Evolutionary conservation across 2,797 vertebrate genomes (phyloP).

Genomic region (Peromyscus eremicus): DNA sequence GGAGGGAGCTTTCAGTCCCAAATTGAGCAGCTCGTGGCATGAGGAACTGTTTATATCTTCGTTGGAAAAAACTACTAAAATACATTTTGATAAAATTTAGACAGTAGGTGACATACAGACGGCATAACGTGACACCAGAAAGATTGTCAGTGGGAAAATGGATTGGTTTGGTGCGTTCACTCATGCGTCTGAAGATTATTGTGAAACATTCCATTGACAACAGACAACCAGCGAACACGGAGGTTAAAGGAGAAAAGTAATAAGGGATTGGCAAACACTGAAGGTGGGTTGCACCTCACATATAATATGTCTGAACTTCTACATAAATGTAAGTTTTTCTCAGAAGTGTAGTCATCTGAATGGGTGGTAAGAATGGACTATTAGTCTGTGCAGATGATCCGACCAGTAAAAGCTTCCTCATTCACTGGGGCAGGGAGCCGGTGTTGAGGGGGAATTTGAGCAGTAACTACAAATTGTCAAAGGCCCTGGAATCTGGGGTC

Average conservation of each 20-base stretch:
- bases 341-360: not conserved
- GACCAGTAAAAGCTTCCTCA: not conserved
- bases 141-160: not conserved
- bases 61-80: not conserved
- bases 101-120: not conserved
- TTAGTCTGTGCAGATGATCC: not conserved
- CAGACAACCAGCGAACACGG: not conserved
- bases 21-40: accelerated
- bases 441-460: not conserved
- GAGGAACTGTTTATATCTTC: not conserved
- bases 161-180: accelerated
- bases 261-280: accelerated
- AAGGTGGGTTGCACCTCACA: not conserved
- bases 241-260: not conserved
- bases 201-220: not conserved
- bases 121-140: accelerated
- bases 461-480: not conserved
- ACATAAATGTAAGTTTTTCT: not conserved
- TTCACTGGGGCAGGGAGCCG: no score
- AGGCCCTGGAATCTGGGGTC: accelerated
- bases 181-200: not conserved
- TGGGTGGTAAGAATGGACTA: not conserved
- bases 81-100: not conserved
- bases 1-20: not conserved
- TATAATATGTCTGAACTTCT: not conserved